These are phyloP conservation scores for Nomada ferruginata DNA, from an alignment of 2,888 invertebrate species.

Conservation along the genomic window DNA sequence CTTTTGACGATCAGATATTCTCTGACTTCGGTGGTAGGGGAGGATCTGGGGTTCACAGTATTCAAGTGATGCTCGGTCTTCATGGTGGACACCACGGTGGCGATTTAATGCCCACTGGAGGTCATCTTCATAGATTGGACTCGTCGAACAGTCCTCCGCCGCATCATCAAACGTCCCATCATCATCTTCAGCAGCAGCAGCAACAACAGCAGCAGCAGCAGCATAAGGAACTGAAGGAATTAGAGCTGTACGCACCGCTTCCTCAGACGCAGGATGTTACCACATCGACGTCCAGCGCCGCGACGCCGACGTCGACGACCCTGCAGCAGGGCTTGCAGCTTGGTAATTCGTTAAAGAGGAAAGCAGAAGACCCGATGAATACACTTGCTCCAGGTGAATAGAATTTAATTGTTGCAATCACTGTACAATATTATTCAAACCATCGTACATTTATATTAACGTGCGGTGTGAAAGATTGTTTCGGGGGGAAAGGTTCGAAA, in stretches of 20 bases:
- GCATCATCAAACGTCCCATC: constrained; percentile 78
- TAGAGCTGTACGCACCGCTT: constrained; percentile 81
- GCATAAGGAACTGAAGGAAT: constrained; percentile 82
- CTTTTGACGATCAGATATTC: constrained; percentile 92
- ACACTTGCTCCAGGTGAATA: constrained; percentile 77
- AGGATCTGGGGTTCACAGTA: constrained; percentile 86
- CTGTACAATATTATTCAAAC: not conserved
- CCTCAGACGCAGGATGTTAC: constrained; percentile 84
- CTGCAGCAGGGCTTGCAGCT: constrained; percentile 79
- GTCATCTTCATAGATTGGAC: constrained; percentile 83
- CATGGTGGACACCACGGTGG: constrained; percentile 84
- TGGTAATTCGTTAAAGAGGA: constrained; percentile 80
- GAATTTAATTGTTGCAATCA: not conserved
- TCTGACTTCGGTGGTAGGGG: constrained; percentile 89
- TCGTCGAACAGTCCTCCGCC: constrained; percentile 84
- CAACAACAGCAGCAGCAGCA: constrained; percentile 85
- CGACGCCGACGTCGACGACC: constrained; percentile 83
- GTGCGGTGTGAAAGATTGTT: too few species aligned
- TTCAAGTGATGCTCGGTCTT: constrained; percentile 89
- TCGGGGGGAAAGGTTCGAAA: not conserved
- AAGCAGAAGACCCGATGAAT: constrained; percentile 79
- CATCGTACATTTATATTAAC: not conserved
- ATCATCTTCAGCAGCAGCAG: constrained; percentile 84
- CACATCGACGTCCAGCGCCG: constrained; percentile 82
- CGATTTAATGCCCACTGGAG: constrained; percentile 80